A percentile compares a stretch with the other conserved stretches of the same genome.
Evolutionary conservation across 2,888 invertebrate genomes (phyloP).

Genomic region (Eupithecia abbreviata): DNA sequence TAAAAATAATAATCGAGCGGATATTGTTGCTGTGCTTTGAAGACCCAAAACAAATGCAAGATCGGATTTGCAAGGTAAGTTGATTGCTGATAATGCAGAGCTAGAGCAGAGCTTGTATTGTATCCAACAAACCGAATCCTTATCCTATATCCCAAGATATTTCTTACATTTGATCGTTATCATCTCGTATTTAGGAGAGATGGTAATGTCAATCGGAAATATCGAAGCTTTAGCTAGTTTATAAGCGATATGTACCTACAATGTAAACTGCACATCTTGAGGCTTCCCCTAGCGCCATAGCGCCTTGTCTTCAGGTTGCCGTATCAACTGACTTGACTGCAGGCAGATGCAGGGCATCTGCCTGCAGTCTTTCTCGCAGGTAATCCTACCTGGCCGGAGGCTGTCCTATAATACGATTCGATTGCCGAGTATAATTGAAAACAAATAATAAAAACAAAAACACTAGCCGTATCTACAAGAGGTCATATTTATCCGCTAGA

Average conservation of each 20-base stretch:
- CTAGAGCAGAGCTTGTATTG: background rate
- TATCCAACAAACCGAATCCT: too few species aligned
- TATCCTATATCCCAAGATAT: background rate
- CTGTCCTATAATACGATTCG: too few species aligned
- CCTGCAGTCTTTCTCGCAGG: too few species aligned
- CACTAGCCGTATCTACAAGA: background rate
- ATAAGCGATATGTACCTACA: too few species aligned
- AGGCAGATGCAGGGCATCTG: too few species aligned
- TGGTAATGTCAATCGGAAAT: background rate
- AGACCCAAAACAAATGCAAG: background rate
- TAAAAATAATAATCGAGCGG: background rate
- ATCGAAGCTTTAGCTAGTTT: too few species aligned
- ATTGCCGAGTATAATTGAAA: background rate
- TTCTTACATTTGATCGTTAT: background rate
- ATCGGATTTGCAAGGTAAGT: background rate
- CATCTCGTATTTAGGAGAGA: background rate
- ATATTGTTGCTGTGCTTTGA: background rate
- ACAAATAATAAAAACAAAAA: background rate
- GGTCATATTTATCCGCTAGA: slow-evolving; percentile 11
- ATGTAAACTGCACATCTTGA: too few species aligned
- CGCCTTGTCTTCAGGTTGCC: too few species aligned
- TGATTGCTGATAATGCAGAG: background rate
- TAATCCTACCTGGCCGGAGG: too few species aligned
- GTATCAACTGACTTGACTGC: too few species aligned
- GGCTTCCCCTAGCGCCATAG: too few species aligned